Evolutionary conservation across 2,113 vertebrate species (phyloP), one percentile per base, ranked within the genome.

Genomic region (Paramormyrops kingsleyae): DNA sequence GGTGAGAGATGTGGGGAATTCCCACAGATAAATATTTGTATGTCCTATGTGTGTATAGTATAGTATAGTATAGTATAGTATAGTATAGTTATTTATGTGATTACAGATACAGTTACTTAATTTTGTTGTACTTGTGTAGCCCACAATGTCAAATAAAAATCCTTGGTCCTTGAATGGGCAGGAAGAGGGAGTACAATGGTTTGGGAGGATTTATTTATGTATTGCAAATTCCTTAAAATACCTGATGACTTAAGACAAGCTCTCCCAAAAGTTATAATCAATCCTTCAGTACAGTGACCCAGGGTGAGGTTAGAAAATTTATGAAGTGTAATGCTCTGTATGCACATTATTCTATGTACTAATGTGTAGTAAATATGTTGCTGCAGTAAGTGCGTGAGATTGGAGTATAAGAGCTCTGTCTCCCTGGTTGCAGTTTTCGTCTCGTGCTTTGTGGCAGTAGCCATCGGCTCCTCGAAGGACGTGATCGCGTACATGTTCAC

Each of bases 401-500:
- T 52, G n/a, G 19, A 2, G 0, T 17, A 27, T 31, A 31, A 47
- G 19, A 17, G 35, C 53, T 27, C 27, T n/a, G 3, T 53, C 15
- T 87, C 42, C 88, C 89, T 90, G 7, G 66, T 53, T 91, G 6
- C 94, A 99, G 97, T 90, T 35, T 39, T 94, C 7, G 88, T 94
- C 3, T 95, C 96, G 0, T 95, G 97, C 89, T 84, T 96, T 50
- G 92, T 95, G 88, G 92, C 95, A 85, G 52, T 83, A 0, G 84
- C 95, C 44, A 83, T 98, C 24, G 94, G 92, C 19, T 87, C 92
- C 24, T 53, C 96, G 0, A 97, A 95, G 90, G 88, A 96, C 0
- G 91, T 97, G 70, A 94, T 97, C 50, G 97, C 94, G 83, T 98
- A 97, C 90, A 91, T 97, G 90, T 98, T 98, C 91, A 98, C 97